A percentile compares a stretch with the other conserved stretches of the same genome.
phyloP scores from a whole-genome alignment of 2,113 vertebrate species.

The Colossoma macropomum region DNA sequence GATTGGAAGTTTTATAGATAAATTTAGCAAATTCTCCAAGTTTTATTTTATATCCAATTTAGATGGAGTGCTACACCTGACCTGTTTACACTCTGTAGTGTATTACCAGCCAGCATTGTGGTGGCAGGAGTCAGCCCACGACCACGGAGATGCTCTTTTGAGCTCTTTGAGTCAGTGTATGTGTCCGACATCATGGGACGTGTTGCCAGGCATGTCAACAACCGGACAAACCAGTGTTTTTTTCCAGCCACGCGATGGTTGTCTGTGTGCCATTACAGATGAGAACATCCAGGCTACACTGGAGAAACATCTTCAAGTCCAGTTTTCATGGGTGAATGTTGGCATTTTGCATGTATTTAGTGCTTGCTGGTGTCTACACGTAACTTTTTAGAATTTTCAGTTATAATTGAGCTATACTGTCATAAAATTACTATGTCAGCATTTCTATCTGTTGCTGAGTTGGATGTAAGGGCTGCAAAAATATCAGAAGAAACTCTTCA shows the following conservation, averaged over 20 bases:
- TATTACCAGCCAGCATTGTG: constrained; percentile 18
- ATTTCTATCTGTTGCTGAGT: too few relatives aligned
- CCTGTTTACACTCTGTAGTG: constrained; percentile 3
- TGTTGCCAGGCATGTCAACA: constrained; percentile 10
- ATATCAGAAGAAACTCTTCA: too few relatives aligned
- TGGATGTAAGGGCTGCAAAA: too few relatives aligned
- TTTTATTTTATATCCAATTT: neutral
- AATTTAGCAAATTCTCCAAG: neutral
- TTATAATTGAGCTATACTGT: too few relatives aligned
- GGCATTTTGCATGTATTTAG: too few relatives aligned
- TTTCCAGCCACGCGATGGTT: constrained; percentile 14
- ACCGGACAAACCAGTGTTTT: neutral
- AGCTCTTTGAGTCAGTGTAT: neutral
- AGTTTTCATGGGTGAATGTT: too few relatives aligned
- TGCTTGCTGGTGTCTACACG: too few relatives aligned
- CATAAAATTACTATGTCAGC: too few relatives aligned
- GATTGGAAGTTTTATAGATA: neutral
- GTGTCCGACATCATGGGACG: constrained; percentile 3
- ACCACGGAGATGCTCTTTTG: neutral
- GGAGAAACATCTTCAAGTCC: too few relatives aligned
- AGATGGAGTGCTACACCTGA: neutral
- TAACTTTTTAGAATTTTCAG: too few relatives aligned
- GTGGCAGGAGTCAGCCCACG: too few relatives aligned
- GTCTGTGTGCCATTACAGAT: neutral
- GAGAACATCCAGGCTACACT: too few relatives aligned